Conservation (phyloP, 1,140 invertebrate genomes). For the Lamellibrachia luymesi region DNA sequence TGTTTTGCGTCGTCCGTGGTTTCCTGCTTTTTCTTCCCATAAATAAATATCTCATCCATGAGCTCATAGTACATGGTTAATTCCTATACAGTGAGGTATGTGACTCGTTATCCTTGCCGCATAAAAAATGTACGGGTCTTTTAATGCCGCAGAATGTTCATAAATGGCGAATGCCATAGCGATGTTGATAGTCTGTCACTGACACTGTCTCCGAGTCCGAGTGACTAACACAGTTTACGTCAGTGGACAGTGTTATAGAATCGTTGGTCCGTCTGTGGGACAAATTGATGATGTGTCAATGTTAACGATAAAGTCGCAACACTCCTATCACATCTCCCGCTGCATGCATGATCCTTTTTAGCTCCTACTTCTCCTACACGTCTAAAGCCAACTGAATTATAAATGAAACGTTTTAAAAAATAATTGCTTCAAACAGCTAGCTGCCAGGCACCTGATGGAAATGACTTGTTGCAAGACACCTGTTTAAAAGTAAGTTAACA, state of each 20-base stretch:
- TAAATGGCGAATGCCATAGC: not conserved
- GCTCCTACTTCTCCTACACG: too few species aligned
- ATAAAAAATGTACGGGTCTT: not conserved
- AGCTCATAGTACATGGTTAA: not conserved
- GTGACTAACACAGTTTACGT: not conserved
- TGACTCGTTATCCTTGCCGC: not conserved
- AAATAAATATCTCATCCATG: not conserved
- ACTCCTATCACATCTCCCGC: too few species aligned
- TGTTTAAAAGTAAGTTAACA: too few species aligned
- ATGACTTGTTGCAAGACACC: too few species aligned
- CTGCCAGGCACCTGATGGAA: too few species aligned
- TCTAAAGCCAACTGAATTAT: too few species aligned
- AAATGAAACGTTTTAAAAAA: too few species aligned
- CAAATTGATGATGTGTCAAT: too few species aligned
- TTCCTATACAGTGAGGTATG: not conserved
- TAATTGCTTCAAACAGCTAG: too few species aligned
- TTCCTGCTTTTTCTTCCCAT: not conserved
- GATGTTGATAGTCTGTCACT: not conserved
- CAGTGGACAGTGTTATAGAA: not conserved
- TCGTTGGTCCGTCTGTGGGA: too few species aligned
- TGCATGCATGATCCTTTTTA: too few species aligned
- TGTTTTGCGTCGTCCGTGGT: conserved; percentile 3
- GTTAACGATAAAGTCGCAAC: too few species aligned
- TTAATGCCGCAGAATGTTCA: not conserved
- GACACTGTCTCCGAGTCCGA: not conserved